Evolutionary conservation across 2,797 vertebrate genomes (phyloP), one percentile per base, ranked within the genome.

Genomic region (Psittacula echo): DNA sequence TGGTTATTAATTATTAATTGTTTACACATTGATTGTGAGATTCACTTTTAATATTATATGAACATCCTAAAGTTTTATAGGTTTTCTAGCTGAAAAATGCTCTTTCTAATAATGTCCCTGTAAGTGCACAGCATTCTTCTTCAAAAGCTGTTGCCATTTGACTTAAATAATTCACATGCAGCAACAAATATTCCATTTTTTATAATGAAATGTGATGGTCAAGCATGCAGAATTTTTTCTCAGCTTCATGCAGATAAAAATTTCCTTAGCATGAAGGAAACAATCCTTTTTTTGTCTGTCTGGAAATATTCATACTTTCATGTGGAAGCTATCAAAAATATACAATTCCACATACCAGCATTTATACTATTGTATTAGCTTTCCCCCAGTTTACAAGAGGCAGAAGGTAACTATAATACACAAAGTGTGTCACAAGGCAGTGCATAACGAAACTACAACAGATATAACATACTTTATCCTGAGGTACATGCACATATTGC

Each of bases 1-100:
- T 82, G 64, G 15, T 11, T 54, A 72, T 91, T 72, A 81, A 64
- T 89, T 91, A 87, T 83, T 89, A 79, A 87, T 70, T 91, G 34
- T 67, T 77, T 85, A 51, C 4, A 39, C 22, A 67, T 74, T 4
- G 4, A 70, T n/a, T 76, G 3, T 80, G 32, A 91, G 5, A 54
- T 60, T 23, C 1, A 47, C 85, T 93, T 91, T 87, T 34, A 83
- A 64, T 77, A 74, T 50, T 67, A 70, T 44, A 79, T 67, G 27
- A 85, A 60, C 17, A 60, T 67, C 6, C 30, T 83, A 41, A 79
- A 68, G 0, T 61, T 89, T 66, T 48, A 41, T 30, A 65, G 18
- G 14, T 8, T 84, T 84, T 81, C 19, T 85, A 41, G 70, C 10
- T 44, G 65, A 85, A 77, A 8, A 39, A 6, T 22, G 6, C 7